Conservation (phyloP, 2,888 invertebrate genomes). For the Biston betularia region DNA sequence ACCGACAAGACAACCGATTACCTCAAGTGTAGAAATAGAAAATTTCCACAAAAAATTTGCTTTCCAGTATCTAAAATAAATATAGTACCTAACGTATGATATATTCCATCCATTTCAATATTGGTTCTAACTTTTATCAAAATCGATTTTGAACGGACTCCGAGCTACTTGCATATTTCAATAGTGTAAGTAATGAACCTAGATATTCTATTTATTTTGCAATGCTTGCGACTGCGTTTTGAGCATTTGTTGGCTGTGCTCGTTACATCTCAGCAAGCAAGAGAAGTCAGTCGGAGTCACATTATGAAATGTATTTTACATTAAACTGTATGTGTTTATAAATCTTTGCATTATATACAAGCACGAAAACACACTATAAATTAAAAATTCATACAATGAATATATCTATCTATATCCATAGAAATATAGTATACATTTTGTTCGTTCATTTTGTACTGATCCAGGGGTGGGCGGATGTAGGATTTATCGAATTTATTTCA, state of each 20-base stretch:
- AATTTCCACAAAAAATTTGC: neutral
- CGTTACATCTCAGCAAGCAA: too few species aligned
- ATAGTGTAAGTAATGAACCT: neutral
- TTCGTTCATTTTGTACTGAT: neutral
- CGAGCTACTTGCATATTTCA: neutral
- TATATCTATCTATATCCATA: too few species aligned
- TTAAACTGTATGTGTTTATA: too few species aligned
- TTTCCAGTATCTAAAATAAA: neutral
- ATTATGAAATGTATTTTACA: too few species aligned
- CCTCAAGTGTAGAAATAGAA: neutral
- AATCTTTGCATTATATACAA: too few species aligned
- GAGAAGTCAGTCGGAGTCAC: too few species aligned
- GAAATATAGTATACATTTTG: too few species aligned
- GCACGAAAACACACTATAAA: too few species aligned
- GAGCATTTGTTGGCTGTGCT: neutral
- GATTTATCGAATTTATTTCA: neutral
- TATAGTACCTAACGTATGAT: neutral
- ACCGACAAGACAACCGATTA: neutral
- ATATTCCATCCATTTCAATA: neutral
- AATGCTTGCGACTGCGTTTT: neutral
- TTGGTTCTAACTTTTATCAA: constrained; percentile 3
- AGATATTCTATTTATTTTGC: neutral
- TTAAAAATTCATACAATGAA: too few species aligned
- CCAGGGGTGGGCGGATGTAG: neutral
- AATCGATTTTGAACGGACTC: constrained; percentile 7